phyloP scores from a whole-genome alignment of 2,113 vertebrate species.

The Redunca redunca region DNA sequence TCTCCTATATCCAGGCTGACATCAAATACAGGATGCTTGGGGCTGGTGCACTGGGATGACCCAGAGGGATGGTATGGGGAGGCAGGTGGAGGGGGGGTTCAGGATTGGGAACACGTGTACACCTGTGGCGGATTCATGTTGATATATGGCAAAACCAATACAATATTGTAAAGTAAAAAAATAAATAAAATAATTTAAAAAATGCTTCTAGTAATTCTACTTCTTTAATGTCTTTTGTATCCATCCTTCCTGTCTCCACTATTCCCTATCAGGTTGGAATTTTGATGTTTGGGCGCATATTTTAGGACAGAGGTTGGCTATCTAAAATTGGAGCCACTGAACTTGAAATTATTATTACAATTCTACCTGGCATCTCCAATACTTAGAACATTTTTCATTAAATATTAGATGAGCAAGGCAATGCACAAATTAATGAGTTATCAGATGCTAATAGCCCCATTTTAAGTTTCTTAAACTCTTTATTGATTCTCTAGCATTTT shows the following conservation, averaged over 20 bases:
- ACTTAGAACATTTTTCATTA: not conserved
- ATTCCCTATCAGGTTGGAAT: not conserved
- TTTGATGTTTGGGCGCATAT: not conserved
- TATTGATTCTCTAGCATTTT: not conserved
- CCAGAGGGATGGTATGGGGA: too few species aligned
- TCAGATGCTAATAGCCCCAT: not conserved
- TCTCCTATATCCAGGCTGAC: not conserved
- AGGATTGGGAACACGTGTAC: too few species aligned
- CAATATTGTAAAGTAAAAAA: too few species aligned
- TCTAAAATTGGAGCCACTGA: not conserved
- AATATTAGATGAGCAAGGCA: not conserved
- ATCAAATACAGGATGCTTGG: not conserved
- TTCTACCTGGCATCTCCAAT: not conserved
- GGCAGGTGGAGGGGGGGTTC: too few species aligned
- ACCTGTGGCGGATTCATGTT: too few species aligned
- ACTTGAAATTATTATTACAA: not conserved
- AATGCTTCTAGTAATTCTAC: not conserved
- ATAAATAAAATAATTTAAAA: too few species aligned
- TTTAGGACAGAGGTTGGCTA: not conserved
- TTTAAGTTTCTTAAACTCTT: not conserved
- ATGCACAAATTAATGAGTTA: not conserved
- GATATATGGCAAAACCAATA: too few species aligned
- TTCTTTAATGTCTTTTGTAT: not conserved
- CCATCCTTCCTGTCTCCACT: not conserved
- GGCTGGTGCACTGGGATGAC: too few species aligned